Evolutionary conservation across 2,113 vertebrate genomes (phyloP), one percentile per base, ranked within the genome.

Genomic region (Vulpes vulpes): DNA sequence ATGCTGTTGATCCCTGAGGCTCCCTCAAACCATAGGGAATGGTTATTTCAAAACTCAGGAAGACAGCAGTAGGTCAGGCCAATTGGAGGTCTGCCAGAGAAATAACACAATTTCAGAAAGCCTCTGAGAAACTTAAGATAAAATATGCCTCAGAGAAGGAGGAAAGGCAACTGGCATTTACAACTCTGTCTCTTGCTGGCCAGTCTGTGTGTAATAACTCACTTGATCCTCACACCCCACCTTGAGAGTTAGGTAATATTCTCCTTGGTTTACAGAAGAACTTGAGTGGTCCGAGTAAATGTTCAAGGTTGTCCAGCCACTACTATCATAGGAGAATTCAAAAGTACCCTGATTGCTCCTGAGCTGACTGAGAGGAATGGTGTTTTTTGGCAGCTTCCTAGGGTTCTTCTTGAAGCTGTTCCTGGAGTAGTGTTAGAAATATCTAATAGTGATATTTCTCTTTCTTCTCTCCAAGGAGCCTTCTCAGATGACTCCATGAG

Each of bases 311-410:
- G 20, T 59, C 57, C 55, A 27, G 15, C 35, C 27, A 55, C 38
- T 23, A 25, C 57, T 38, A 14, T 93, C 14, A 32, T 59, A 22
- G 80, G 16, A 67, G 80, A 90, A 76, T 35, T 92, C 43, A 83
- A 53, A 84, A 17, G 10, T 17, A 76, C 71, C 27, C 25, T 59
- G n/a, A 43, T n/a, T 53, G 60, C 4, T 27, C 69, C 73, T 49
- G 25, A 59, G 43, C 17, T 32, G 15, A n/a, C 23, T 12, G 14
- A 32, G 17, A 11, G 1, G 11, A 49, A 35, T 0, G 1, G 3
- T 32, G 15, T 57, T 3, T 27, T 22, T 59, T n/a, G 17, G 0
- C 17, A 78, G 53, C 55, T 49, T 67, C 69, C 3, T 9, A 25
- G n/a, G 64, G 16, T 27, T 49, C 38, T 16, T 57, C 38, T 30